Base-by-base conservation (phyloP, 2,113 vertebrate genomes). In the Paraplagusia blochii region DNA sequence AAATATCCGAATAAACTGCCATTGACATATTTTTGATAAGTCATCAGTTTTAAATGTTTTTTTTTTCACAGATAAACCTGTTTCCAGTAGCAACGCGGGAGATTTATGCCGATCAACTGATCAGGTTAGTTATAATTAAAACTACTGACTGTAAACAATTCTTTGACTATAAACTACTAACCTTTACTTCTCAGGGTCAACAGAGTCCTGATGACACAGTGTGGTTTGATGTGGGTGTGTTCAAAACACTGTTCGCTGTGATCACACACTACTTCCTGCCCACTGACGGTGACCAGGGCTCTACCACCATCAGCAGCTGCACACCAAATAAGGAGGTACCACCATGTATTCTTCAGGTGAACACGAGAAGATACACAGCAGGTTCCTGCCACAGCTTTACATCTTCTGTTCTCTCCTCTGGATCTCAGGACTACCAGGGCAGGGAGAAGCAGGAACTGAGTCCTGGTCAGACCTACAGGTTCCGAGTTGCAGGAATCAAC, bases 221-320 rank as follows among this genome's bases (percentile, higher is more conserved):
- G 36, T 99, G 97, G 97, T 96, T 90, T 14, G 95, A 99, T 44
- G 95, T 96, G 7, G 94, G 97, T 1, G 93, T 97, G 79, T 96
- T 97, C 82, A 96, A 92, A 88, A 91, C 89, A 44, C 95, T 90
- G 33, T 96, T 85, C 36, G 93, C 92, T 40, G 90, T 95, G 80
- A 93, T 98, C 84, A 93, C 71, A 63, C 93, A 96, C 83, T 98
- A 94, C 87, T 96, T 91, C 69, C 78, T 95, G 43, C 90, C 94
- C 52, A 87, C 91, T 52, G 93, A 90, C 19, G 35, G 57, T 7
- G 66, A 86, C 67, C 91, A 74, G 88, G 79, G 38, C 11, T 18
- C 65, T 2, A 17, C 63, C 10, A 11, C 45, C 8, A 8, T 56
- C 57, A 65, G 40, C 64, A 55, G 50, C 44, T 55, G 69, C 19